Evolutionary conservation across 30 jellyfish, hydroid and myxozoan genomes (phyloP).

Genomic region (Pseudorhiza aurosa): DNA sequence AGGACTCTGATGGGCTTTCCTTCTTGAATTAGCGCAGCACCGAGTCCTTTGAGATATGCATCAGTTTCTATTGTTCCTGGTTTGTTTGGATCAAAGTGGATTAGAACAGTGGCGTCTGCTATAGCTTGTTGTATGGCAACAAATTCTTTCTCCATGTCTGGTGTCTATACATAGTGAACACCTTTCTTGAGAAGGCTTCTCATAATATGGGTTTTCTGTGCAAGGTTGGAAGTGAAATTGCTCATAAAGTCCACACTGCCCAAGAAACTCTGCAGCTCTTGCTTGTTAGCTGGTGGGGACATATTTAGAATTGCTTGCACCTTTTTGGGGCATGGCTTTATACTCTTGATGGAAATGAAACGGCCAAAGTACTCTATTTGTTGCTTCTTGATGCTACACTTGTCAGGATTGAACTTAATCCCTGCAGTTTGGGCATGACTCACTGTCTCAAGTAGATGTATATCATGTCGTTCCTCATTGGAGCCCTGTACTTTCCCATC

Average conservation of each 20-base stretch:
- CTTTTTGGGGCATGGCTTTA: slow-evolving; percentile 40
- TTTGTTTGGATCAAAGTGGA: too few relatives aligned
- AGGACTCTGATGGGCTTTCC: too few relatives aligned
- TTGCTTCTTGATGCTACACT: slow-evolving; percentile 34
- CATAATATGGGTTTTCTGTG: too few relatives aligned
- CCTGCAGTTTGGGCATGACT: slow-evolving; percentile 42
- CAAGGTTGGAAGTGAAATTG: too few relatives aligned
- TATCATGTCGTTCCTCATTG: slow-evolving; percentile 44
- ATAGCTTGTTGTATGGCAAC: slow-evolving; percentile 30
- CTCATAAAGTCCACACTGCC: too few relatives aligned
- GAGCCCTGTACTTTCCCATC: slow-evolving; percentile 58
- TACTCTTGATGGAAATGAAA: slow-evolving; percentile 17
- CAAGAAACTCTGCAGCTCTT: too few relatives aligned
- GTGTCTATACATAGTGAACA: neutral
- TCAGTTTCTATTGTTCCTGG: too few relatives aligned
- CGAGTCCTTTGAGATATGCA: too few relatives aligned
- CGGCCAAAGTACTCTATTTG: slow-evolving; percentile 54
- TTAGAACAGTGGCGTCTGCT: too few relatives aligned
- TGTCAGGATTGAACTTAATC: slow-evolving; percentile 37
- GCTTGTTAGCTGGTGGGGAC: neutral
- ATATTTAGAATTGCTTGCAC: slow-evolving; percentile 19
- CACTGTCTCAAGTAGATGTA: slow-evolving; percentile 42
- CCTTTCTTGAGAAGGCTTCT: neutral
- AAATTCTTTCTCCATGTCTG: slow-evolving; percentile 22
- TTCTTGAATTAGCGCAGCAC: too few relatives aligned